Percentiles rank a stretch among this genome's conserved stretches.
phyloP scores from a whole-genome alignment of 1,140 invertebrate species.

The Cardiocondyla obscurior region DNA sequence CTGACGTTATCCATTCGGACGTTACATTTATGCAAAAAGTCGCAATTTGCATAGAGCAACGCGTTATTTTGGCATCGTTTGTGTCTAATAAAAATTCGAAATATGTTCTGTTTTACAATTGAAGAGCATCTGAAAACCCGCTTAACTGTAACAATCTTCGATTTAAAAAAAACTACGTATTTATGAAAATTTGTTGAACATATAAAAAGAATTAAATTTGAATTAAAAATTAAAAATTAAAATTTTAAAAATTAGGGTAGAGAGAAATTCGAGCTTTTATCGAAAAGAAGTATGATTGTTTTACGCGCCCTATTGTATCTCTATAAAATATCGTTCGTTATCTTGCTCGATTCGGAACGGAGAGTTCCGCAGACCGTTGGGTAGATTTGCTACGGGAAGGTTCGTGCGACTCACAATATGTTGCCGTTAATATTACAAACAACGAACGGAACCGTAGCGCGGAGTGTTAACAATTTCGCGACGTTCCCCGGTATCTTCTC shows the following conservation, averaged over 20 bases:
- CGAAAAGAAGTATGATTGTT: background rate
- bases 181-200: slow-evolving; percentile 8
- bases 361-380: background rate
- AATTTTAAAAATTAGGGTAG: background rate
- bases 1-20: background rate
- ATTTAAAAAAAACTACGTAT: background rate
- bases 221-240: background rate
- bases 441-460: slow-evolving; percentile 6
- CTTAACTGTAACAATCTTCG: background rate
- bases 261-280: background rate
- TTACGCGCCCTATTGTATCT: background rate
- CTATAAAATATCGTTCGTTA: background rate
- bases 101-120: background rate
- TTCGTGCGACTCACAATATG: slow-evolving; percentile 30
- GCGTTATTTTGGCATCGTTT: background rate
- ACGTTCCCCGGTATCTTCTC: background rate
- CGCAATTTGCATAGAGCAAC: slow-evolving; percentile 4
- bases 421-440: slow-evolving; percentile 44
- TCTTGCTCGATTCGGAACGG: background rate
- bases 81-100: background rate
- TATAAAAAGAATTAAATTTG: no score
- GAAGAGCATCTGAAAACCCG: background rate
- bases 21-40: slow-evolving; percentile 25
- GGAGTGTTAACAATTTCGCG: slow-evolving; percentile 35
- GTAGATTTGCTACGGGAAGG: background rate